A percentile compares a stretch with the other conserved stretches of the same genome.
Evolutionary conservation across 2,797 vertebrate genomes (phyloP).

Genomic region (Pangasius sanitwongsei): DNA sequence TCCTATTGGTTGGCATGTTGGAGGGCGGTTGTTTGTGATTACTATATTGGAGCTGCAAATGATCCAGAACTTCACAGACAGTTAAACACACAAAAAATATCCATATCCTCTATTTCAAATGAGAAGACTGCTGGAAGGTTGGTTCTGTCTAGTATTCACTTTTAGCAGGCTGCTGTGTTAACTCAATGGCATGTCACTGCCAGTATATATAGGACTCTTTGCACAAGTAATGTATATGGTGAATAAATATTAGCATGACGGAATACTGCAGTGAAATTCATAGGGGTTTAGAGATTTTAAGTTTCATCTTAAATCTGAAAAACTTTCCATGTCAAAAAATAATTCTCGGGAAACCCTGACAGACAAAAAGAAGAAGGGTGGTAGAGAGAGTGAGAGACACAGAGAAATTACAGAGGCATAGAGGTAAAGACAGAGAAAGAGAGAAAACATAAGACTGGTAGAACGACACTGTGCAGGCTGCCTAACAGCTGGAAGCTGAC

Average conservation of each 20-base stretch:
- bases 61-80: neutral
- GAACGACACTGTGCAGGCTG: conserved; percentile 28
- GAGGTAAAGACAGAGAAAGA: neutral
- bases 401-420: neutral
- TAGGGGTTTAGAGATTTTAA: neutral
- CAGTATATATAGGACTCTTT: neutral
- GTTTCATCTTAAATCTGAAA: neutral
- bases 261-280: neutral
- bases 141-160: neutral
- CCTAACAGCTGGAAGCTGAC: conserved; percentile 52
- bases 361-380: neutral
- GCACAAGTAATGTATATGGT: neutral
- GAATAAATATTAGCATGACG: neutral
- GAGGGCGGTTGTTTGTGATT: conserved; percentile 18
- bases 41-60: conserved; percentile 10
- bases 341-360: neutral
- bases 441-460: conserved; percentile 1
- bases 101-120: neutral
- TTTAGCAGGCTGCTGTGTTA: neutral
- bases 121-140: neutral
- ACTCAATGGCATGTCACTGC: neutral
- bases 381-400: neutral
- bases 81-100: conserved; percentile 3
- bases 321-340: neutral
- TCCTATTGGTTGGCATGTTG: neutral